A percentile compares a stretch with the other conserved stretches of the same genome.
Evolutionary conservation across 2,888 invertebrate species (phyloP).

Genomic region (Sepiola atlantica): DNA sequence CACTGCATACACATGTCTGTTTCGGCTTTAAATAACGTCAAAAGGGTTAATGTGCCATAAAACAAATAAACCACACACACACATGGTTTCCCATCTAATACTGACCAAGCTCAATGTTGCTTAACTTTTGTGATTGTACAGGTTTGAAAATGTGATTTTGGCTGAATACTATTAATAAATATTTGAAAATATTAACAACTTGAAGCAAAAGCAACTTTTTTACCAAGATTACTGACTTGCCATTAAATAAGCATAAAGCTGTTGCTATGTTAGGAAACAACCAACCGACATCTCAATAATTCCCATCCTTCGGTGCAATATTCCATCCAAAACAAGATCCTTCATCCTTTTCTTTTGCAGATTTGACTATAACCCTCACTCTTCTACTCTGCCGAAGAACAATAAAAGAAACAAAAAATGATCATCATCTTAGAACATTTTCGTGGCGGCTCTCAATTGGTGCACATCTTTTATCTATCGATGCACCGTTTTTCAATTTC

Average conservation of each 20-base stretch:
- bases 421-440: neutral
- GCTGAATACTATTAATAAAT: neutral
- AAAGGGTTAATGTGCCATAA: too few relatives aligned
- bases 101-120: too few relatives aligned
- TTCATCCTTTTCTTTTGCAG: neutral
- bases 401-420: neutral
- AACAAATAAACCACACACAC: too few relatives aligned
- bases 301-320: neutral
- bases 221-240: neutral
- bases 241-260: neutral
- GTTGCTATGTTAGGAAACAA: neutral
- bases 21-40: too few relatives aligned
- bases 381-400: neutral
- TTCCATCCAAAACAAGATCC: neutral
- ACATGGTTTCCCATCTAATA: too few relatives aligned
- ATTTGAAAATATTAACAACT: neutral
- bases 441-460: slow-evolving; percentile 15
- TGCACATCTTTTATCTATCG: neutral
- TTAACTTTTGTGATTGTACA: too few relatives aligned
- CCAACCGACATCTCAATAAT: neutral
- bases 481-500: neutral
- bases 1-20: too few relatives aligned
- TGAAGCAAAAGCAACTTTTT: neutral
- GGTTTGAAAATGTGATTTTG: too few relatives aligned
- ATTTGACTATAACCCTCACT: neutral